These are phyloP conservation scores for Mesoligia furuncula DNA, from an alignment of 2,888 invertebrate species.

Conservation along the genomic window DNA sequence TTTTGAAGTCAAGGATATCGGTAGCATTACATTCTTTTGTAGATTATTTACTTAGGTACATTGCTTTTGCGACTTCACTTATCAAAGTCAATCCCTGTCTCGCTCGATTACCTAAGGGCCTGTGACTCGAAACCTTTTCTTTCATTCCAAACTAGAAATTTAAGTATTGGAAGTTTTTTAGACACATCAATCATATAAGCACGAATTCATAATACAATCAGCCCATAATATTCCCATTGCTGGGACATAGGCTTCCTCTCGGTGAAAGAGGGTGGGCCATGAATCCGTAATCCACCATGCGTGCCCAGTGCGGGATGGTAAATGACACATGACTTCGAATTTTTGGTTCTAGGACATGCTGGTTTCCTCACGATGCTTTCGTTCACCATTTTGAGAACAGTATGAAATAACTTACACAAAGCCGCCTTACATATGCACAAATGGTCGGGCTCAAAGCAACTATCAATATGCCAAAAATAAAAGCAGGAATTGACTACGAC, in stretches of 20 bases:
- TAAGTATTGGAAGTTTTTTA: background rate
- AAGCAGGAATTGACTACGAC: background rate
- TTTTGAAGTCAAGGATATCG: conserved; percentile 30
- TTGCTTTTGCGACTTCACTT: background rate
- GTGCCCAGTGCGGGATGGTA: no score
- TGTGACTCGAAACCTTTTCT: background rate
- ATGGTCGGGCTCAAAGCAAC: background rate
- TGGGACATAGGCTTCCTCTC: no score
- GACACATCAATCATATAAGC: background rate
- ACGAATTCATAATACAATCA: background rate
- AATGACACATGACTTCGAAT: no score
- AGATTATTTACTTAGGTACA: conserved; percentile 3
- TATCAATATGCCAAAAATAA: background rate
- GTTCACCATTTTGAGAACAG: no score
- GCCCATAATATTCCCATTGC: no score
- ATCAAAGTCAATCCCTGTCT: background rate
- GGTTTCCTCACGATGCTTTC: no score
- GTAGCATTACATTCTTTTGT: conserved; percentile 21
- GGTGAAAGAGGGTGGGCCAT: no score
- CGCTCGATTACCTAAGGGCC: background rate
- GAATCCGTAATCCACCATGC: no score
- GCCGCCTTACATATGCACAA: no score
- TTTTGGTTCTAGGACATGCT: no score
- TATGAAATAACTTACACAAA: no score
- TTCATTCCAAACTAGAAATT: background rate